phyloP scores from a whole-genome alignment of 2,888 invertebrate species.

The Napeogenes inachia region DNA sequence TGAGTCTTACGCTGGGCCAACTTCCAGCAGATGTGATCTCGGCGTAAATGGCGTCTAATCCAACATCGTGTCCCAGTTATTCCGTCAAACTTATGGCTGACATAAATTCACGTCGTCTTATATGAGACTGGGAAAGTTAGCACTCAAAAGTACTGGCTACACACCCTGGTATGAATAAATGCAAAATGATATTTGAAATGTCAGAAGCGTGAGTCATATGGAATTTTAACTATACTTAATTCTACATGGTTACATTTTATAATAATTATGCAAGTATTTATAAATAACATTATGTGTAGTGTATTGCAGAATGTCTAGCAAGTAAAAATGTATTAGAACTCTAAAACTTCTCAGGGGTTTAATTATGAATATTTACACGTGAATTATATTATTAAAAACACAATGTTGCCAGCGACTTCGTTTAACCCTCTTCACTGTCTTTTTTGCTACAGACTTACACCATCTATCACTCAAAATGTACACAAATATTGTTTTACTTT shows the following conservation, averaged over 20 bases:
- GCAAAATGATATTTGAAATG: neutral
- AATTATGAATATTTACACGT: too few relatives aligned
- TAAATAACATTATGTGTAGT: neutral
- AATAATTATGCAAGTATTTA: neutral
- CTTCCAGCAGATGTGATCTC: constrained; percentile 1
- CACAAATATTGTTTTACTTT: too few relatives aligned
- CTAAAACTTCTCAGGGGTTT: too few relatives aligned
- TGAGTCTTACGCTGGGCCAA: neutral
- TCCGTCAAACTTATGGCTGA: constrained; percentile 26
- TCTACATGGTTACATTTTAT: constrained; percentile 5
- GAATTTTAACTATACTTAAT: neutral
- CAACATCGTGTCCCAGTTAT: constrained; percentile 18
- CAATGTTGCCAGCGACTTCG: too few relatives aligned
- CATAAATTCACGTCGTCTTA: constrained; percentile 21
- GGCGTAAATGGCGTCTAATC: constrained; percentile 20
- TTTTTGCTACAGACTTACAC: too few relatives aligned
- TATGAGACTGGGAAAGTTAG: constrained; percentile 14
- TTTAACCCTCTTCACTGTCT: too few relatives aligned
- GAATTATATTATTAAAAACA: too few relatives aligned
- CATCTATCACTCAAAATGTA: too few relatives aligned
- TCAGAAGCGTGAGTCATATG: neutral
- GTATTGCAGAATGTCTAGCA: too few relatives aligned
- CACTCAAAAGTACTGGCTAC: constrained; percentile 1
- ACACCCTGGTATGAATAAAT: constrained; percentile 4
- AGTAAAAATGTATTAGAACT: too few relatives aligned